These are phyloP conservation scores for Bagarius yarrelli DNA, from an alignment of 2,113 vertebrate genomes.

Conservation along the genomic window DNA sequence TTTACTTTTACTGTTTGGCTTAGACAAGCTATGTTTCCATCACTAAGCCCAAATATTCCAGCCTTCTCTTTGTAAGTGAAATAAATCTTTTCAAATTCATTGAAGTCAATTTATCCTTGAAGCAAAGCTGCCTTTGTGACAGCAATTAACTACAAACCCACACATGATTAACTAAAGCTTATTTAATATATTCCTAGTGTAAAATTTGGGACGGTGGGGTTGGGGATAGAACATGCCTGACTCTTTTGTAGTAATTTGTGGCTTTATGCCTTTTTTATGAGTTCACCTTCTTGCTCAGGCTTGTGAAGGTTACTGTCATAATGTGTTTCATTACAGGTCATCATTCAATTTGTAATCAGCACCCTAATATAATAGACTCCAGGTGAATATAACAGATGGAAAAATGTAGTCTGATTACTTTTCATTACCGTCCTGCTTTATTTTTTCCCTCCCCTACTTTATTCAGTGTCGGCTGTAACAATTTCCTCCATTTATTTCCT, in stretches of 20 bases:
- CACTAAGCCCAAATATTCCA: constrained; percentile 13
- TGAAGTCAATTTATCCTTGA: constrained; percentile 9
- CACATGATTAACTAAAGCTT: constrained; percentile 28
- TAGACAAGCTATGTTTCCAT: constrained; percentile 3
- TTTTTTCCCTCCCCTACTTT: neutral
- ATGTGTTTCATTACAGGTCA: constrained; percentile 29
- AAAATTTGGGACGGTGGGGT: neutral
- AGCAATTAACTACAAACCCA: constrained; percentile 19
- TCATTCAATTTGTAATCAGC: constrained; percentile 8
- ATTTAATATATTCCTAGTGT: constrained; percentile 1
- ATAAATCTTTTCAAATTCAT: constrained; percentile 32
- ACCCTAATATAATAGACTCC: constrained; percentile 16
- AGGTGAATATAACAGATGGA: constrained; percentile 18
- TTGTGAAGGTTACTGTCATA: constrained; percentile 26
- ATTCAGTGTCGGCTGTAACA: neutral
- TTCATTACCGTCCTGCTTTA: neutral
- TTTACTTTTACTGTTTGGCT: neutral
- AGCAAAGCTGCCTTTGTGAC: neutral
- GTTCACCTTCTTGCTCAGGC: constrained; percentile 18
- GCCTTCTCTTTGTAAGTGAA: constrained; percentile 4
- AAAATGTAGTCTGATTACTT: constrained; percentile 11
- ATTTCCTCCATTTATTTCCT: neutral
- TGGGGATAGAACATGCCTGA: neutral
- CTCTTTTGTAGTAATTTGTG: constrained; percentile 24
- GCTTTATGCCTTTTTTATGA: constrained; percentile 19